Percentiles rank a stretch among this genome's conserved stretches.
Evolutionary conservation across 2,888 invertebrate genomes (phyloP).

Genomic region (Lasioglossum villosulum): DNA sequence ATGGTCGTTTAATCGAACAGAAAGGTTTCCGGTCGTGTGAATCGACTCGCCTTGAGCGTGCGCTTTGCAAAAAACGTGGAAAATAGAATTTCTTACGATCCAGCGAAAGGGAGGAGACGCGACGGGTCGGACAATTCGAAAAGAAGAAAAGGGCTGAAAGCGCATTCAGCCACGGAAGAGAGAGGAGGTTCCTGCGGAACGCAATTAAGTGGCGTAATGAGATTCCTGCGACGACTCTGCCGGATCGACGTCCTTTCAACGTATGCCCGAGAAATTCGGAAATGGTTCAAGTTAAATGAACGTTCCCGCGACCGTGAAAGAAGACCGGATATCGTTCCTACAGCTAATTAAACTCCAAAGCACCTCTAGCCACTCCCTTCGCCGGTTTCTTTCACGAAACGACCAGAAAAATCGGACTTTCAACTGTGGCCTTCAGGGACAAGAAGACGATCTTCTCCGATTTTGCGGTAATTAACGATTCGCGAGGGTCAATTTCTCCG

Average conservation of each 20-base stretch:
- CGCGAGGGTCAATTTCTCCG: background rate
- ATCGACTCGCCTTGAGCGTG: background rate
- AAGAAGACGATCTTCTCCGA: background rate
- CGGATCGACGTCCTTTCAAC: slow-evolving; percentile 56
- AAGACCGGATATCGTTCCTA: slow-evolving; percentile 61
- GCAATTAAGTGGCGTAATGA: slow-evolving; percentile 70
- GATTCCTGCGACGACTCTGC: slow-evolving; percentile 61
- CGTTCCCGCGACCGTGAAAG: slow-evolving; percentile 64
- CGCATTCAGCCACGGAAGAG: slow-evolving; percentile 25
- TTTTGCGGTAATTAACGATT: background rate
- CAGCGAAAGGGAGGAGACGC: background rate
- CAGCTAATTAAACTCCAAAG: slow-evolving; percentile 72
- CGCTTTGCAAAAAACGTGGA: background rate
- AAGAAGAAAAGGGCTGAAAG: slow-evolving; percentile 22
- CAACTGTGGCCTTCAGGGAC: background rate
- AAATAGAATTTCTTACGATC: slow-evolving; percentile 16
- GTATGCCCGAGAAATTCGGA: slow-evolving; percentile 67
- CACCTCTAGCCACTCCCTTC: background rate
- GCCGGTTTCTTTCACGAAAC: background rate
- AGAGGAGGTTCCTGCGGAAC: slow-evolving; percentile 54
- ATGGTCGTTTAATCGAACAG: background rate
- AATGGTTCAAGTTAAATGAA: slow-evolving; percentile 75
- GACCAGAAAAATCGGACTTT: background rate
- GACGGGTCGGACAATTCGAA: background rate
- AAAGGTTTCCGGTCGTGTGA: background rate